These are phyloP conservation scores for Lamproptera curius DNA, from an alignment of 2,888 invertebrate genomes.

Conservation along the genomic window DNA sequence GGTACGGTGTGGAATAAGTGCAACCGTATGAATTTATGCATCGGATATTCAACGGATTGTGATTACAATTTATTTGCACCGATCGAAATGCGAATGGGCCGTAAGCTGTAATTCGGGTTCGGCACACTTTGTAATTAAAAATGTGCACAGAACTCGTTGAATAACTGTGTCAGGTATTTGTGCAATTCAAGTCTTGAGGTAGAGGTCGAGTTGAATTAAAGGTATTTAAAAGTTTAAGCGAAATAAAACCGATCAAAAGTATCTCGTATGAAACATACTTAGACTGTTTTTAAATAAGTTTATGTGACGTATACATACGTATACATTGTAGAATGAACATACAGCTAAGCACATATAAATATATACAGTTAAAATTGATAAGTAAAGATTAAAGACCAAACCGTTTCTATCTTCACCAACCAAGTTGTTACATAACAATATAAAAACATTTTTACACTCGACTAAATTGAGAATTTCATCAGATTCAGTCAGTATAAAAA, in stretches of 20 bases:
- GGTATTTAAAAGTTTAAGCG: not conserved
- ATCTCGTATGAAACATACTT: no score
- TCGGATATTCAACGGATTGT: not conserved
- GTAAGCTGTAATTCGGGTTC: not conserved
- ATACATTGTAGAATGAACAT: not conserved
- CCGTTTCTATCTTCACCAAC: no score
- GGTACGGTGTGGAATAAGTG: not conserved
- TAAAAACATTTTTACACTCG: no score
- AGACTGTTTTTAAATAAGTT: no score
- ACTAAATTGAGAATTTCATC: no score
- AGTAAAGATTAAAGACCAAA: no score
- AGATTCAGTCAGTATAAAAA: no score
- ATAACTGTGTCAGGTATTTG: slow-evolving; percentile 4
- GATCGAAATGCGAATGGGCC: not conserved
- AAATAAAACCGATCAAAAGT: not conserved
- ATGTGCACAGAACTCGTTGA: not conserved
- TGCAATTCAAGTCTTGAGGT: not conserved
- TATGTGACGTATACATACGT: no score
- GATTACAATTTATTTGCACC: not conserved
- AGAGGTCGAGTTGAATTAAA: slow-evolving; percentile 52
- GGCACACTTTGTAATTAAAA: slow-evolving; percentile 9
- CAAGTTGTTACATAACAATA: no score
- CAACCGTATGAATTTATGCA: not conserved
- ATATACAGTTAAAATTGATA: not conserved
- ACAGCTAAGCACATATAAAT: not conserved